phyloP scores from a whole-genome alignment of 1,140 invertebrate genomes.

The Goniozus legneri region DNA sequence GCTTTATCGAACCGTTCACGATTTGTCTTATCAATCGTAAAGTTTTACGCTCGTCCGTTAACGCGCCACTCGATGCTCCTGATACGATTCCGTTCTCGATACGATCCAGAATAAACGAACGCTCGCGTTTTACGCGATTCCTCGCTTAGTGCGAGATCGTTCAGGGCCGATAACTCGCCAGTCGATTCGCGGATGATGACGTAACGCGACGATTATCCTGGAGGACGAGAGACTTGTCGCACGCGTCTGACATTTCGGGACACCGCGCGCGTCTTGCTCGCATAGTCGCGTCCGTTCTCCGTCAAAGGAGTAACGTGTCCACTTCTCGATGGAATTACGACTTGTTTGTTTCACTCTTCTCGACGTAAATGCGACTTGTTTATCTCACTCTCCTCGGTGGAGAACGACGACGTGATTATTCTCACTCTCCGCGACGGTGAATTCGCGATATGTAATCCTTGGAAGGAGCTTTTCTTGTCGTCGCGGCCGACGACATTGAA shows the following conservation, averaged over 20 bases:
- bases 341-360: not conserved
- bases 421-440: too few relatives aligned
- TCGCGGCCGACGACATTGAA: conserved; percentile 25
- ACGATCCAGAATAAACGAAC: too few relatives aligned
- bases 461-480: conserved; percentile 14
- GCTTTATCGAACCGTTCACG: conserved; percentile 17
- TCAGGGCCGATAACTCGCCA: not conserved
- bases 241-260: conserved; percentile 8
- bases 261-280: too few relatives aligned
- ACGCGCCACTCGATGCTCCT: not conserved
- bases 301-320: not conserved
- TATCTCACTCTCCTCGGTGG: not conserved
- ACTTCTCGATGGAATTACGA: not conserved
- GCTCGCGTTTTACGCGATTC: not conserved
- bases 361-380: not conserved
- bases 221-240: conserved; percentile 10
- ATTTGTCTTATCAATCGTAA: not conserved
- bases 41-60: not conserved
- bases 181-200: conserved; percentile 10
- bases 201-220: conserved; percentile 4
- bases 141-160: conserved; percentile 3
- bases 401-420: not conserved
- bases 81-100: too few relatives aligned
- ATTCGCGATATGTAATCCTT: too few relatives aligned
- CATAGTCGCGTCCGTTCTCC: not conserved